A percentile compares a stretch with the other conserved stretches of the same genome.
Evolutionary conservation across 2,113 vertebrate species (phyloP).

Genomic region (Bagarius yarrelli): DNA sequence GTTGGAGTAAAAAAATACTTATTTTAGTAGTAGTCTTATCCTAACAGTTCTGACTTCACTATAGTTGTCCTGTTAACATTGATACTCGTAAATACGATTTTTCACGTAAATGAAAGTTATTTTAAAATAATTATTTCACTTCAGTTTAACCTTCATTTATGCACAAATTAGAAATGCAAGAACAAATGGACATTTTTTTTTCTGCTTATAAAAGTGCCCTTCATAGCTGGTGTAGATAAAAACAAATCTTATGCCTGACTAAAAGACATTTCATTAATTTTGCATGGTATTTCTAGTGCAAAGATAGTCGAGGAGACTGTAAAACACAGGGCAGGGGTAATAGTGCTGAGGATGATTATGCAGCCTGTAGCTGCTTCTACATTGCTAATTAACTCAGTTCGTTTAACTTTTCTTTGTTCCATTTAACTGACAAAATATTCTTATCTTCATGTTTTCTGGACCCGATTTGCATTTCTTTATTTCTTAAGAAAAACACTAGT

Average conservation of each 20-base stretch:
- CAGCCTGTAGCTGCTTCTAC: neutral
- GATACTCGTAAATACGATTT: too few species aligned
- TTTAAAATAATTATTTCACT: neutral
- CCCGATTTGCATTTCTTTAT: neutral
- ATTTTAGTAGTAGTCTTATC: too few species aligned
- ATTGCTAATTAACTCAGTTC: neutral
- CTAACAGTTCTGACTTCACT: too few species aligned
- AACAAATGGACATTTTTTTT: neutral
- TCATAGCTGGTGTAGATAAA: neutral
- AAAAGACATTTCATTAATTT: neutral
- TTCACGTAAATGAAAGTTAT: neutral
- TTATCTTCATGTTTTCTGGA: neutral
- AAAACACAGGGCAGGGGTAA: neutral
- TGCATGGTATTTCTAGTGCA: neutral
- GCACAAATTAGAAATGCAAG: neutral
- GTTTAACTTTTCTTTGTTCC: neutral
- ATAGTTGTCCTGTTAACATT: too few species aligned
- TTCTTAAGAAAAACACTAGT: too few species aligned
- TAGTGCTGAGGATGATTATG: neutral
- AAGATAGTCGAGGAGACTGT: neutral
- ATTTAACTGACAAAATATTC: neutral
- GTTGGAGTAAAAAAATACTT: too few species aligned
- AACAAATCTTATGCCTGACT: neutral
- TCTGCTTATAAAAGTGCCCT: neutral
- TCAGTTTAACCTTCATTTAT: neutral